Percentiles rank a stretch among this genome's conserved stretches.
phyloP scores from a whole-genome alignment of 1,140 invertebrate genomes.

The Centruroides vittatus region DNA sequence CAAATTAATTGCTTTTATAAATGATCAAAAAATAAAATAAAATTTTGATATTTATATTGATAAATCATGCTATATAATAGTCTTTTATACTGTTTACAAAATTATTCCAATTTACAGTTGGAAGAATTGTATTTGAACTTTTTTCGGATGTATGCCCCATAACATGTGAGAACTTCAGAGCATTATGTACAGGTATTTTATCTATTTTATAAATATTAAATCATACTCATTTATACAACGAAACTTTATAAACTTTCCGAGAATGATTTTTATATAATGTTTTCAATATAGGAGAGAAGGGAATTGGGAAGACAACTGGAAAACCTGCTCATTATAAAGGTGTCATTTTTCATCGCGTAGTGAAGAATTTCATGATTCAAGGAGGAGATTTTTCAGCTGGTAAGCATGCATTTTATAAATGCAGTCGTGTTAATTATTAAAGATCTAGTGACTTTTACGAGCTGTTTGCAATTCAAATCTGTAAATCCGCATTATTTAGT shows the following conservation, averaged over 20 bases:
- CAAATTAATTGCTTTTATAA: too few species aligned
- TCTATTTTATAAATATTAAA: neutral
- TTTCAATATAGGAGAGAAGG: slow-evolving; percentile 22
- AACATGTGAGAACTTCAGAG: slow-evolving; percentile 38
- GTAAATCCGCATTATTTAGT: too few species aligned
- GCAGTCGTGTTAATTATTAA: too few species aligned
- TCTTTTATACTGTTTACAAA: too few species aligned
- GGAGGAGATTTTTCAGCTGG: slow-evolving; percentile 27
- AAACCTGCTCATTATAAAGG: slow-evolving; percentile 61
- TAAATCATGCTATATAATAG: too few species aligned
- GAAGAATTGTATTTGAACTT: slow-evolving; percentile 85
- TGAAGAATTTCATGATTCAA: slow-evolving; percentile 74
- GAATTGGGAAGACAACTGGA: slow-evolving; percentile 36
- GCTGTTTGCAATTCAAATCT: too few species aligned
- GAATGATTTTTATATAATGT: neutral
- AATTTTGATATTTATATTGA: too few species aligned
- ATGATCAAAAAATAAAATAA: too few species aligned
- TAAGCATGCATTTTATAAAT: neutral
- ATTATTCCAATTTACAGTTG: slow-evolving; percentile 34
- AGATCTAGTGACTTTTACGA: too few species aligned
- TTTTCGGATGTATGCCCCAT: slow-evolving; percentile 84
- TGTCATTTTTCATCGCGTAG: slow-evolving; percentile 67
- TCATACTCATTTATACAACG: neutral
- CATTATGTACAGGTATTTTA: slow-evolving; percentile 28
- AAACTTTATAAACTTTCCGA: too few species aligned